A percentile compares a stretch with the other conserved stretches of the same genome.
Conservation (phyloP, 2,113 vertebrate genomes). For the Clarias gariepinus region DNA sequence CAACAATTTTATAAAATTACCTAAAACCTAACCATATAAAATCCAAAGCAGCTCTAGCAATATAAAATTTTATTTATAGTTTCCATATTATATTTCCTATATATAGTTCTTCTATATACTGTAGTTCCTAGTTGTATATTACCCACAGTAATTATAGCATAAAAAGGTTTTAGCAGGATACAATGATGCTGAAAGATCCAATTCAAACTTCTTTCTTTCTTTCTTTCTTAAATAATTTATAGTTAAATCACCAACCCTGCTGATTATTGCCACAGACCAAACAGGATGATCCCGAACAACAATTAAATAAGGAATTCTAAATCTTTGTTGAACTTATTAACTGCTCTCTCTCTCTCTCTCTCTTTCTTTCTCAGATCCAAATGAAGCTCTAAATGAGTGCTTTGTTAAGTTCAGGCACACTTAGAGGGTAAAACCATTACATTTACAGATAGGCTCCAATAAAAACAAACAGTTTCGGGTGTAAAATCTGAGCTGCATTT, state of each 20-base stretch:
- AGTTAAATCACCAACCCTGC: not conserved
- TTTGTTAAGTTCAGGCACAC: not conserved
- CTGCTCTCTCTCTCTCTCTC: not conserved
- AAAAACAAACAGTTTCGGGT: not conserved
- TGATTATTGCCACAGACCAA: not conserved
- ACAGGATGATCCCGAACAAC: not conserved
- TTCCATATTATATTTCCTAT: too few relatives aligned
- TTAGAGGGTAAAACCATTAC: not conserved
- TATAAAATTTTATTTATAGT: not conserved
- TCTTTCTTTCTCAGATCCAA: not conserved
- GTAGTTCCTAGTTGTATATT: too few relatives aligned
- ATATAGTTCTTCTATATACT: too few relatives aligned
- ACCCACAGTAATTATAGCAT: not conserved
- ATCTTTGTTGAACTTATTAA: constrained; percentile 3
- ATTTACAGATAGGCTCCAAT: not conserved
- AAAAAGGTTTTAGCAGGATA: not conserved
- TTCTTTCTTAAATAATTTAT: not conserved
- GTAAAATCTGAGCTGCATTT: not conserved
- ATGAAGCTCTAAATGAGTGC: constrained; percentile 1
- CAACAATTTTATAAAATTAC: not conserved
- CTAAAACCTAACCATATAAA: not conserved
- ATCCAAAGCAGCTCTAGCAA: not conserved
- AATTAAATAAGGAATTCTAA: not conserved
- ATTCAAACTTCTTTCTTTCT: not conserved
- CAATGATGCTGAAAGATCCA: not conserved